phyloP scores from a whole-genome alignment of 2,888 invertebrate species.

The Calliphora vomitoria region DNA sequence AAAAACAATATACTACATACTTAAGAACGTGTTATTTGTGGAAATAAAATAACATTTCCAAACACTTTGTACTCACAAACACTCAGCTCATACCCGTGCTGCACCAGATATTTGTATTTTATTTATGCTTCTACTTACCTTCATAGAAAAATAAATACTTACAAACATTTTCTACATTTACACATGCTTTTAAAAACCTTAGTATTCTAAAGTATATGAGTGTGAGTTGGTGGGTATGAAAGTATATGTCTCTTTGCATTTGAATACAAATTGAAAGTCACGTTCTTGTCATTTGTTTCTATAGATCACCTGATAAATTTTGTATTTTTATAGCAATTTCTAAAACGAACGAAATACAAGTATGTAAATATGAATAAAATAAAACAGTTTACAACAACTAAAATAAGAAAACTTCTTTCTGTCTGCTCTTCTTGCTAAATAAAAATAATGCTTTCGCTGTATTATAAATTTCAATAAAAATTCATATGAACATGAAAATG shows the following conservation, averaged over 20 bases:
- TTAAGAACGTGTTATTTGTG: too few species aligned
- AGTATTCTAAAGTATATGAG: background rate
- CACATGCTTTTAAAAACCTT: conserved; percentile 41
- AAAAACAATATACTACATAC: too few species aligned
- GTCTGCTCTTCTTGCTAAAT: background rate
- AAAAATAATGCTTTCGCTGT: background rate
- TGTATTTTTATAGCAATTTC: conserved; percentile 62
- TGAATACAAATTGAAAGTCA: conserved; percentile 77
- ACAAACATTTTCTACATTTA: conserved; percentile 23
- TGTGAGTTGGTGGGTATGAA: background rate
- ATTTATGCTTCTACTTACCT: background rate
- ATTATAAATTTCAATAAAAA: conserved; percentile 20
- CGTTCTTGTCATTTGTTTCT: conserved; percentile 80
- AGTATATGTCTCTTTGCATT: conserved; percentile 6
- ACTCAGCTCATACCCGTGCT: background rate
- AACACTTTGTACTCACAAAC: too few species aligned
- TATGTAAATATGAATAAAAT: conserved; percentile 7
- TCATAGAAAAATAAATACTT: background rate
- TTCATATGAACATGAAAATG: conserved; percentile 5
- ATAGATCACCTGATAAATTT: conserved; percentile 76
- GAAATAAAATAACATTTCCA: too few species aligned
- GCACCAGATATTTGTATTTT: conserved; percentile 3
- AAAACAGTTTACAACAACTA: conserved; percentile 15
- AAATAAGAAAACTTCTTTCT: background rate
- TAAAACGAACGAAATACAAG: conserved; percentile 18